phyloP scores from a whole-genome alignment of 2,888 invertebrate genomes.

The Netelia inedita region DNA sequence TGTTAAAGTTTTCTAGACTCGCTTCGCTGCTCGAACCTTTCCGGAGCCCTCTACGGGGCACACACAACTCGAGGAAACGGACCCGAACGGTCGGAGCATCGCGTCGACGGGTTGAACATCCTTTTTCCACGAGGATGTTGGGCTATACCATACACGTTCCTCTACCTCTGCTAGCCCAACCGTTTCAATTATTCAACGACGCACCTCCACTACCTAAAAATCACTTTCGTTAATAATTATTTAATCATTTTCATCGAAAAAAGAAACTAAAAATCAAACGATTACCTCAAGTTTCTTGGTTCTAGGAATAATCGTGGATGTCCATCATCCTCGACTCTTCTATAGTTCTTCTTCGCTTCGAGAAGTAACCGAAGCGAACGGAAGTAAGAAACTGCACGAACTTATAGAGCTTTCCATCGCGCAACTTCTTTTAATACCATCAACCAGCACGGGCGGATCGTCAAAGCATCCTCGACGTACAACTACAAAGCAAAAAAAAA shows the following conservation, averaged over 20 bases:
- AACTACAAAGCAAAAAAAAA: conserved; percentile 7
- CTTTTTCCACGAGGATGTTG: conserved; percentile 60
- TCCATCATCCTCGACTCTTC: too few species aligned
- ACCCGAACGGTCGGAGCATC: conserved; percentile 68
- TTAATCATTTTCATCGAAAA: too few species aligned
- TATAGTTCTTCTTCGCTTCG: neutral
- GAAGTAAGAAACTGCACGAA: neutral
- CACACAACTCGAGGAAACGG: conserved; percentile 68
- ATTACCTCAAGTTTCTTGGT: too few species aligned
- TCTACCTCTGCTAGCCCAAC: neutral
- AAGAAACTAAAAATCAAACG: too few species aligned
- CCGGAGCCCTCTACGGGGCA: conserved; percentile 48
- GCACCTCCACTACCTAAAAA: conserved; percentile 2
- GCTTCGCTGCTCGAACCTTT: conserved; percentile 71
- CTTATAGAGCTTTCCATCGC: neutral
- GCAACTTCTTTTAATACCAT: conserved; percentile 31
- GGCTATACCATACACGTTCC: conserved; percentile 34
- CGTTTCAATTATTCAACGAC: conserved; percentile 31
- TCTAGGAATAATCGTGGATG: too few species aligned
- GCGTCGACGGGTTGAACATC: conserved; percentile 71
- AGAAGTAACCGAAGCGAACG: neutral
- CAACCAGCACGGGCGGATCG: conserved; percentile 11
- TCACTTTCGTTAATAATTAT: neutral
- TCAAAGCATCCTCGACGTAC: conserved; percentile 21
- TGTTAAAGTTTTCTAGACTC: conserved; percentile 63